phyloP scores from a whole-genome alignment of 2,888 invertebrate genomes.

The Lochmaea crataegi region DNA sequence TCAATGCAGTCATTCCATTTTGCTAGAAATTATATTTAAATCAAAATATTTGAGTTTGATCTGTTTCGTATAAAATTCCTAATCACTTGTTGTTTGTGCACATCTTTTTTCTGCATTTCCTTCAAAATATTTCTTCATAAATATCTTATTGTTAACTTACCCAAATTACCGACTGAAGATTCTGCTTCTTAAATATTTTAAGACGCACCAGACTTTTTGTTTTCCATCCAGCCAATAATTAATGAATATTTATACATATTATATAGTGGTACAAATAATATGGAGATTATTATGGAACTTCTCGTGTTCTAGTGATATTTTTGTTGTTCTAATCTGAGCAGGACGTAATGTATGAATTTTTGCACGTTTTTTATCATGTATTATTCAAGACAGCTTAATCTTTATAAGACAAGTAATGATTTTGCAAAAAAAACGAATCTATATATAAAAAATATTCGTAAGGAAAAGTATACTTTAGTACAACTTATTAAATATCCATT shows the following conservation, averaged over 20 bases:
- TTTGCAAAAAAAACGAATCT: conserved; percentile 9
- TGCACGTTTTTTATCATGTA: conserved; percentile 5
- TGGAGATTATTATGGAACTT: background rate
- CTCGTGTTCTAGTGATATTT: background rate
- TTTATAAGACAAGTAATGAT: conserved; percentile 21
- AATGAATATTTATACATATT: background rate
- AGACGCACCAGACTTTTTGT: too few species aligned
- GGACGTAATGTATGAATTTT: background rate
- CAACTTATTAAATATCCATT: conserved; percentile 19
- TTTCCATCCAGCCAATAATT: too few species aligned
- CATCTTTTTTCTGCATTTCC: background rate
- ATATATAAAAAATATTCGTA: conserved; percentile 6
- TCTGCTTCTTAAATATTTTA: too few species aligned
- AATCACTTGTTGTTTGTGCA: background rate
- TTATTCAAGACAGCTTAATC: conserved; percentile 13
- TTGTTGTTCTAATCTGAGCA: background rate
- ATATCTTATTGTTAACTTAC: too few species aligned
- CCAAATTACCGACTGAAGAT: too few species aligned
- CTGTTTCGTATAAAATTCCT: background rate
- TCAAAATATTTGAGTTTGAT: background rate
- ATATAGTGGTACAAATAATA: background rate
- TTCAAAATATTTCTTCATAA: too few species aligned
- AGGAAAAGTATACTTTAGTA: conserved; percentile 22
- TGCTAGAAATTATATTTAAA: too few species aligned
- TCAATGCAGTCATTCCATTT: too few species aligned